Evolutionary conservation across 1,140 invertebrate species (phyloP).

Genomic region (Globodera ellingtonae): DNA sequence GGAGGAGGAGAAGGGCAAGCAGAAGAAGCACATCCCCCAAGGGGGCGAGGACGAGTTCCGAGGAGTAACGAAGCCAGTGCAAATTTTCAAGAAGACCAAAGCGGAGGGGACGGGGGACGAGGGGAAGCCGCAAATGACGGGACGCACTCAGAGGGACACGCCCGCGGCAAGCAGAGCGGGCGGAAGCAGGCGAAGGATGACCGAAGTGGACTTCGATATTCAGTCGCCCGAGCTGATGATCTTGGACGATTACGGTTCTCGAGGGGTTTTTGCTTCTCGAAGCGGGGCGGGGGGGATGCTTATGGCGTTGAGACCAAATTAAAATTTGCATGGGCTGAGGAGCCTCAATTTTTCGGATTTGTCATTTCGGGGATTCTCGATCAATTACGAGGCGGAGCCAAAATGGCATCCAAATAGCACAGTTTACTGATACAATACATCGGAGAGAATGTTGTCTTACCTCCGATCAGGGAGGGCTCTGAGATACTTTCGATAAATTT

Average conservation of each 20-base stretch:
- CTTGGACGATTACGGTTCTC: slow-evolving; percentile 49
- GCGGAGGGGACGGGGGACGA: slow-evolving; percentile 18
- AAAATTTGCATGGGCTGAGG: too few species aligned
- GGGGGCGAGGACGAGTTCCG: not conserved
- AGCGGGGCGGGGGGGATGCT: too few species aligned
- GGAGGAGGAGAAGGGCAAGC: slow-evolving; percentile 8
- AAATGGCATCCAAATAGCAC: too few species aligned
- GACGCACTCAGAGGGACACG: slow-evolving; percentile 19
- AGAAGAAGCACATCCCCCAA: not conserved
- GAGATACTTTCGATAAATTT: too few species aligned
- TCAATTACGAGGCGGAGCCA: too few species aligned
- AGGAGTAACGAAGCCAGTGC: slow-evolving; percentile 20
- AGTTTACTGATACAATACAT: too few species aligned
- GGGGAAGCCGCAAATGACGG: not conserved
- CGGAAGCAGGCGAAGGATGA: slow-evolving; percentile 7
- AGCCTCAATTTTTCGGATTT: not conserved
- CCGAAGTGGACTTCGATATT: slow-evolving; percentile 58
- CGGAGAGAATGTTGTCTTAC: too few species aligned
- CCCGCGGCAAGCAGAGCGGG: slow-evolving; percentile 19
- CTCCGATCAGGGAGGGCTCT: too few species aligned
- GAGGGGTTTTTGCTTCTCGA: not conserved
- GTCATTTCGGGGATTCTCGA: too few species aligned
- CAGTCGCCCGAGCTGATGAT: slow-evolving; percentile 60
- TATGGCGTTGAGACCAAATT: too few species aligned
- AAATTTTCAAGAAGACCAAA: slow-evolving; percentile 28